A percentile compares a stretch with the other conserved stretches of the same genome.
Evolutionary conservation across 2,797 vertebrate genomes (phyloP).

Genomic region (Moxostoma hubbsi): DNA sequence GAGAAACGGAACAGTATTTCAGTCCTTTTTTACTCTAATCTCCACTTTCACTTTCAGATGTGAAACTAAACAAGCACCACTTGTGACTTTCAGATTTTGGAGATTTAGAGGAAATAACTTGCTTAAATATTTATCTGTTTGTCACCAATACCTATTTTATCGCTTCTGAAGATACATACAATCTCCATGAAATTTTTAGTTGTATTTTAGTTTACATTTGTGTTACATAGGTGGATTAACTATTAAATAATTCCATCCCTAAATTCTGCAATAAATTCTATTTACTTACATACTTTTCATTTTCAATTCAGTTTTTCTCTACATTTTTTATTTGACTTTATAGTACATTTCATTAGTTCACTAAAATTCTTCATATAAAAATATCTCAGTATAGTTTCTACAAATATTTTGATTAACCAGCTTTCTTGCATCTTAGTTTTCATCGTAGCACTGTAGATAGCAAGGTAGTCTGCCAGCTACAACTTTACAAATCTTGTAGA

Average conservation of each 20-base stretch:
- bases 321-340: neutral
- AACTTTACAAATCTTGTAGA: conserved; percentile 61
- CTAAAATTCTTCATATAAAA: neutral
- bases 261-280: too few relatives aligned
- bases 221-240: conserved; percentile 5
- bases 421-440: conserved; percentile 8
- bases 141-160: too few relatives aligned
- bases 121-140: too few relatives aligned
- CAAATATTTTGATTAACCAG: conserved; percentile 40
- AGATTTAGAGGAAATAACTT: too few relatives aligned
- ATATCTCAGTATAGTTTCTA: conserved; percentile 10
- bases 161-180: too few relatives aligned
- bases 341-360: neutral
- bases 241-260: neutral
- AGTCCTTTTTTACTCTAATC: too few relatives aligned
- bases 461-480: conserved; percentile 73
- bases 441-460: conserved; percentile 71
- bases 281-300: too few relatives aligned
- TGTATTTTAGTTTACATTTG: neutral
- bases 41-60: too few relatives aligned
- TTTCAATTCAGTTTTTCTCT: neutral
- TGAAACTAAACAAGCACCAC: too few relatives aligned
- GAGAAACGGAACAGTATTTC: too few relatives aligned
- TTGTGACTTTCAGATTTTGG: too few relatives aligned
- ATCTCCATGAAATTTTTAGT: too few relatives aligned